Evolutionary conservation across 2,113 vertebrate genomes (phyloP).

Genomic region (Pantherophis guttatus): DNA sequence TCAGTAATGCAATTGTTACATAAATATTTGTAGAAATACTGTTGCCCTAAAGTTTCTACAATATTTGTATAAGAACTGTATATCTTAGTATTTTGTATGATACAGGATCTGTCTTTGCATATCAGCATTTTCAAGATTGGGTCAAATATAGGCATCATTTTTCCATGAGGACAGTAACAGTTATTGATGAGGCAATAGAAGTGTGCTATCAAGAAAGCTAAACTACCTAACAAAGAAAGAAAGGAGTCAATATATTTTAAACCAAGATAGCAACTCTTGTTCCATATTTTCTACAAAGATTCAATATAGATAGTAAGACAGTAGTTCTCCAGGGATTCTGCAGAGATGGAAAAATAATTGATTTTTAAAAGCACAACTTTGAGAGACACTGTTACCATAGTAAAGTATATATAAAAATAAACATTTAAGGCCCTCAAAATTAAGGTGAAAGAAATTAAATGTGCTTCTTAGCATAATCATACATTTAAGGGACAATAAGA

Average conservation of each 20-base stretch:
- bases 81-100: not conserved
- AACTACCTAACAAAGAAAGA: conserved; percentile 2
- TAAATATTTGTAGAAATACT: not conserved
- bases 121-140: not conserved
- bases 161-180: conserved; percentile 5
- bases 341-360: conserved; percentile 20
- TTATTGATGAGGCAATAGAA: conserved; percentile 15
- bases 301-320: conserved; percentile 7
- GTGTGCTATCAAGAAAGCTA: not conserved
- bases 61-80: not conserved
- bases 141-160: not conserved
- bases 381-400: not conserved
- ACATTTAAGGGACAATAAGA: conserved; percentile 12
- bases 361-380: conserved; percentile 19
- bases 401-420: not conserved
- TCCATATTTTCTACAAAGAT: conserved; percentile 13
- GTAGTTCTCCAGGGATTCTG: not conserved
- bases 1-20: not conserved
- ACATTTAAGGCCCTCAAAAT: conserved; percentile 10
- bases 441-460: not conserved
- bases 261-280: not conserved
- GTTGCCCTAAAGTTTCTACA: not conserved
- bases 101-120: not conserved
- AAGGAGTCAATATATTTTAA: conserved; percentile 3
- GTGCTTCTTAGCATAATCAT: conserved; percentile 7